Conservation (phyloP, 1,140 invertebrate species). For the Brachionus paranguensis region DNA sequence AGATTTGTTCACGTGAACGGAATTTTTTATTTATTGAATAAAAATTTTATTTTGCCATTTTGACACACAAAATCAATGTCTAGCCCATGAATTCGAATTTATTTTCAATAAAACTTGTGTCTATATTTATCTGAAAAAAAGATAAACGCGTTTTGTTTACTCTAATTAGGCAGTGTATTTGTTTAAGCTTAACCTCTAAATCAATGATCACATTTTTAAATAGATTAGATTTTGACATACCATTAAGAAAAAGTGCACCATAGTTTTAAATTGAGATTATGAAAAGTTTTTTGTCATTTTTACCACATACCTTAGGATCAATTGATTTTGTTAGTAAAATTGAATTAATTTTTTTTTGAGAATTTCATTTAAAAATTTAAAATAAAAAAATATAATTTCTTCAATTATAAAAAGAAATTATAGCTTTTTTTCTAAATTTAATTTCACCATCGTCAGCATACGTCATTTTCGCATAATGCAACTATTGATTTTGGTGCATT, state of each 20-base stretch:
- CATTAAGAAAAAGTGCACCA: background rate
- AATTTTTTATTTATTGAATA: background rate
- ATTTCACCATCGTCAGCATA: background rate
- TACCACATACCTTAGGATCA: no score
- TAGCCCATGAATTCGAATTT: background rate
- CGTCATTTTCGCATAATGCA: background rate
- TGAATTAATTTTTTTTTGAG: background rate
- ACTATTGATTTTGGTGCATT: background rate
- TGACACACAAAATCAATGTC: background rate
- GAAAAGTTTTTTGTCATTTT: no score
- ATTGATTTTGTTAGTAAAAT: no score
- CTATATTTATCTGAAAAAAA: background rate
- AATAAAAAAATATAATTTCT: background rate
- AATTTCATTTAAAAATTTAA: background rate
- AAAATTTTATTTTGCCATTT: background rate
- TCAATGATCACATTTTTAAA: background rate
- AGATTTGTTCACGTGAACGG: background rate
- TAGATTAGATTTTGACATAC: background rate
- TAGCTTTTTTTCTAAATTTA: background rate
- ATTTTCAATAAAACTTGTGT: background rate
- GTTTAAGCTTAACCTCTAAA: background rate
- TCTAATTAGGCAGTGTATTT: background rate
- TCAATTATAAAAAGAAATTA: background rate
- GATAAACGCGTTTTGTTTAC: background rate
- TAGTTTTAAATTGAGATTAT: background rate